phyloP scores from a whole-genome alignment of 2,113 vertebrate genomes.

The Cnemophilus loriae region DNA sequence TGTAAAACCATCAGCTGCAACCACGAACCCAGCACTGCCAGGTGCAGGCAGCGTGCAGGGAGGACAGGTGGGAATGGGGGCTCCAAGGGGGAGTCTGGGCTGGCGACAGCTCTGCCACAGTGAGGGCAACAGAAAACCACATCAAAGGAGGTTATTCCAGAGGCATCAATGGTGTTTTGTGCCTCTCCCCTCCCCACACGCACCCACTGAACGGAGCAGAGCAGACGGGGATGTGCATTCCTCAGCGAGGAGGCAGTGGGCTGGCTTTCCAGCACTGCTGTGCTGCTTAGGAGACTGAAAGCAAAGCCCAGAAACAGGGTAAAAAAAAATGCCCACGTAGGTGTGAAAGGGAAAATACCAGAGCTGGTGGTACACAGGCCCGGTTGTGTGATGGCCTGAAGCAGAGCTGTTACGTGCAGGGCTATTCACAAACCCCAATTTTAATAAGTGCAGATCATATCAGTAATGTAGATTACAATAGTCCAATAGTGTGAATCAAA shows the following conservation, averaged over 20 bases:
- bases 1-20: background rate
- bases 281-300: background rate
- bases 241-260: background rate
- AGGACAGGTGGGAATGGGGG: background rate
- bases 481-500: background rate
- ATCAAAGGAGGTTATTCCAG: background rate
- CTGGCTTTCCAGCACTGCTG: background rate
- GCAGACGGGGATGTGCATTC: background rate
- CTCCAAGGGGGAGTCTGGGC: background rate
- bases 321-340: background rate
- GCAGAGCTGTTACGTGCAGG: background rate
- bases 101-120: background rate
- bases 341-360: constrained; percentile 17
- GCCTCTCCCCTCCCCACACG: background rate
- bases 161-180: background rate
- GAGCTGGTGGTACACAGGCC: background rate
- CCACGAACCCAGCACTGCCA: background rate
- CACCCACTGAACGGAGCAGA: background rate
- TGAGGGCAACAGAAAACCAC: background rate
- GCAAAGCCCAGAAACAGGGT: background rate
- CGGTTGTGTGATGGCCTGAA: background rate
- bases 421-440: constrained; percentile 11
- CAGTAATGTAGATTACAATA: constrained; percentile 22
- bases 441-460: background rate
- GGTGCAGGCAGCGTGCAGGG: background rate